A percentile compares a stretch with the other conserved stretches of the same genome.
These are phyloP conservation scores for Lipotes vexillifer DNA, from an alignment of 2,113 vertebrate species.

Conservation along the genomic window DNA sequence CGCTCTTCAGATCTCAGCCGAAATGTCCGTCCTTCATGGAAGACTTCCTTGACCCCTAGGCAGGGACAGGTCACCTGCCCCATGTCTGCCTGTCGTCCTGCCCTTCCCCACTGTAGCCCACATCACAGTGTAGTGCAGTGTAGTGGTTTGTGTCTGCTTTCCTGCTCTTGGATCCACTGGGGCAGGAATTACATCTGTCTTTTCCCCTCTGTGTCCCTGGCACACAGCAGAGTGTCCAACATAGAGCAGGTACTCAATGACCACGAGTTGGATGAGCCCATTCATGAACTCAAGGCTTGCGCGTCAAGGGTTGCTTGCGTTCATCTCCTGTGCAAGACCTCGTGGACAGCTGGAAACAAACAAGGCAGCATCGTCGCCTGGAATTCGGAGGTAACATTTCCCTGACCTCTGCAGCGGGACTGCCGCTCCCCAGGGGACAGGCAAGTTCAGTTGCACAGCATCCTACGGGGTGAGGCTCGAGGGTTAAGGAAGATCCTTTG, in stretches of 20 bases:
- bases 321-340: background rate
- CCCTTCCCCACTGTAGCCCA: background rate
- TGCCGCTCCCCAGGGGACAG: background rate
- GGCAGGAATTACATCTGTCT: background rate
- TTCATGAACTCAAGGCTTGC: background rate
- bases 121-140: accelerated
- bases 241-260: background rate
- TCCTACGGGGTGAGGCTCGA: background rate
- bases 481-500: background rate
- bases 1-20: background rate
- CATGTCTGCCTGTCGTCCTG: background rate
- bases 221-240: background rate
- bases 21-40: background rate
- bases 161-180: background rate
- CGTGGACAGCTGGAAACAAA: background rate
- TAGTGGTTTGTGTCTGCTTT: background rate
- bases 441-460: background rate
- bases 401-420: background rate
- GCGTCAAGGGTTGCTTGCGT: background rate
- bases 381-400: background rate
- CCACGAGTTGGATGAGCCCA: background rate
- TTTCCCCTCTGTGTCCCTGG: background rate
- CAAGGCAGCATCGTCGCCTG: background rate
- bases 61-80: too few species aligned
- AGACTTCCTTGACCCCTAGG: background rate